A percentile compares a stretch with the other conserved stretches of the same genome.
These are phyloP conservation scores for Anthoscopus minutus DNA, from an alignment of 2,113 vertebrate species.

Conservation along the genomic window DNA sequence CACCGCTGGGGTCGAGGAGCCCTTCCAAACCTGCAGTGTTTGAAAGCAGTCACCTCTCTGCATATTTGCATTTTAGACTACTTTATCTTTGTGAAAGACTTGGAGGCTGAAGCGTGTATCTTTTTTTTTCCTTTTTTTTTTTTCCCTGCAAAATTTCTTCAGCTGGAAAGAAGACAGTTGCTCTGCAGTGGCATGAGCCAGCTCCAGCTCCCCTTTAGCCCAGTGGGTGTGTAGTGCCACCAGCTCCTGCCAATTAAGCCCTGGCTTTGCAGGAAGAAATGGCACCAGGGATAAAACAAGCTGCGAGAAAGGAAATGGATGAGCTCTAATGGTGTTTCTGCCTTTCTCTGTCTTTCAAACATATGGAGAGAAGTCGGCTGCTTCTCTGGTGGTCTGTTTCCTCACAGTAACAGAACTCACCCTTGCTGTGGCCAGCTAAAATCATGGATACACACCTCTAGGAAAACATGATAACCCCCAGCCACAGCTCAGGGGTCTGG, in stretches of 20 bases:
- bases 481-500: fast-evolving
- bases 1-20: fast-evolving
- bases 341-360: not conserved
- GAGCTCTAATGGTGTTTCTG: not conserved
- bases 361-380: not conserved
- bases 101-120: not conserved
- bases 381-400: not conserved
- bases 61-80: not conserved
- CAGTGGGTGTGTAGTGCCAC: fast-evolving
- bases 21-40: not conserved
- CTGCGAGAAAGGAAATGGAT: fast-evolving
- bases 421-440: not conserved
- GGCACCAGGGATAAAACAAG: fast-evolving
- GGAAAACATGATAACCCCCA: not conserved
- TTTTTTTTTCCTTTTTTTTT: fast-evolving
- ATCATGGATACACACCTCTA: not conserved
- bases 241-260: not conserved
- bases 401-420: not conserved
- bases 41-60: not conserved
- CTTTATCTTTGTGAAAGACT: not conserved
- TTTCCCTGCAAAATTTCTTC: not conserved
- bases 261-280: not conserved
- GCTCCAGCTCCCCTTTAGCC: too few relatives aligned
- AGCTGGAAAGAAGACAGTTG: fast-evolving
- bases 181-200: not conserved